Base-by-base conservation (phyloP, 2,113 vertebrate genomes). In the Rhinoptilus africanus region DNA sequence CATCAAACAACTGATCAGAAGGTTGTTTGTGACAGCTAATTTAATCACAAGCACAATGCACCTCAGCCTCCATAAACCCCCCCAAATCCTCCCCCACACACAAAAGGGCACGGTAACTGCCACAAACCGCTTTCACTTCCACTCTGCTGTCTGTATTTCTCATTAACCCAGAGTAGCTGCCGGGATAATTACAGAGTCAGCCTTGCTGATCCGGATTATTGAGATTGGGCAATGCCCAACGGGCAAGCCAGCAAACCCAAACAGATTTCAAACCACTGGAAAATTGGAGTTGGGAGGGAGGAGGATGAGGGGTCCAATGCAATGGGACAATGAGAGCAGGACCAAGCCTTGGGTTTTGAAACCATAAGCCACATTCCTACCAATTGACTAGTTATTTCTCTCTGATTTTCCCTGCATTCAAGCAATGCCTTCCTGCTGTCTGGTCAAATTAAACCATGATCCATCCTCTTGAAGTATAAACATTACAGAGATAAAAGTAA, bases 171-270 rank as follows among this genome's bases (percentile, higher is more conserved):
- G 23, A 56, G 87, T 19, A 72, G 60, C 77, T 68, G 57, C 85
- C 0, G 3, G 62, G 87, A 92, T 88, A 89, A 97, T 92, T 83
- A 37, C 28, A 27, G 37, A 50, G 37, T 18, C 84, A 39, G 69
- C 32, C 59, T 19, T 13, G 71, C 51, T 94, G 85, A 96, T 67
- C 93, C 9, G 14, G 96, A 93, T 97, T 96, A 94, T 7, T 45
- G 88, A 51, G 81, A 68, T 14, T 35, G 81, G 72, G 73, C 24
- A 6, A 23, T 68, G 90, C 69, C 83, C 90, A 45, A 8, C 0
- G 1, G 76, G 56, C 34, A 47, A 15, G 3, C 26, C 77, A 71
- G 56, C 35, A 48, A 85, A 41, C 63, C 78, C 89, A 66, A 60
- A 11, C 30, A 8, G 41, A 76, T 88, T 76, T 90, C 75, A 41